Percentiles rank a stretch among this genome's conserved stretches.
Evolutionary conservation across 2,113 vertebrate genomes (phyloP).

Genomic region (Sciurus niger): DNA sequence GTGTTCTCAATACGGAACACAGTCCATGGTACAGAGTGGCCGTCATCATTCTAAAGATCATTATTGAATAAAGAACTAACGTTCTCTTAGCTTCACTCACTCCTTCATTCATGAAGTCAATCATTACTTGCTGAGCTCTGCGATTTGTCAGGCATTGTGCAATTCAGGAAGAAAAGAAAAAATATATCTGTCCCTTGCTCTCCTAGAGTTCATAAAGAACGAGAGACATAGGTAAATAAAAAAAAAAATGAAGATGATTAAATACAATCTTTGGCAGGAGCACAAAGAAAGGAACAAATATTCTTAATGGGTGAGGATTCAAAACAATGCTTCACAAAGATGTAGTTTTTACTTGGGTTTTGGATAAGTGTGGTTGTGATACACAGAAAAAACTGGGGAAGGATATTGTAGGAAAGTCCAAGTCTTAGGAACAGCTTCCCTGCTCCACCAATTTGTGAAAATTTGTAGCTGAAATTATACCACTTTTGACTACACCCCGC

Average conservation of each 20-base stretch:
- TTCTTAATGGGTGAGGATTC: not conserved
- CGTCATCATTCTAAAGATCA: not conserved
- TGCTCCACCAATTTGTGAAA: constrained; percentile 18
- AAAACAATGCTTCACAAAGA: not conserved
- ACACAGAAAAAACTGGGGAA: not conserved
- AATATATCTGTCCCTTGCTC: not conserved
- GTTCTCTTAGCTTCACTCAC: not conserved
- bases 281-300: not conserved
- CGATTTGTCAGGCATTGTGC: not conserved
- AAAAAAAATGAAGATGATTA: constrained; percentile 26
- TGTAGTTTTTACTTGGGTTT: not conserved
- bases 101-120: not conserved
- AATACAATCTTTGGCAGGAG: not conserved
- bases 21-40: not conserved
- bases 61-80: not conserved
- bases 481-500: constrained; percentile 21
- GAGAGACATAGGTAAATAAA: not conserved
- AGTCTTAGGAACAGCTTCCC: constrained; percentile 4
- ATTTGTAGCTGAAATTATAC: constrained; percentile 55
- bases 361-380: not conserved
- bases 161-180: constrained; percentile 7
- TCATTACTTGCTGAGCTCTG: not conserved
- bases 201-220: not conserved
- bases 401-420: not conserved
- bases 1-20: not conserved